phyloP scores from a whole-genome alignment of 2,797 vertebrate genomes.

The Pseudotriccus pelzelni region DNA sequence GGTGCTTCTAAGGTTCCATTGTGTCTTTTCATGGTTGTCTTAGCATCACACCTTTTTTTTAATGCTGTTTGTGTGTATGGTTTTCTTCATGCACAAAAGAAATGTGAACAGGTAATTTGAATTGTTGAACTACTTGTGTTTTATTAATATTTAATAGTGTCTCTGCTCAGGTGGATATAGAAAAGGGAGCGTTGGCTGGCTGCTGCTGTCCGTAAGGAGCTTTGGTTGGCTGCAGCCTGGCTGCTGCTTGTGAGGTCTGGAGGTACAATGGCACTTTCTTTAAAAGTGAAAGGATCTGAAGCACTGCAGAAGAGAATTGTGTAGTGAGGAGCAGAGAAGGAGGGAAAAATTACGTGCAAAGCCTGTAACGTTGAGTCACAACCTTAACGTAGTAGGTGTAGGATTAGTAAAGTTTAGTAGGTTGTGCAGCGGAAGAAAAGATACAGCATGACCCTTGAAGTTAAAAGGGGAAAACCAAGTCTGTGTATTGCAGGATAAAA shows the following conservation, averaged over 20 bases:
- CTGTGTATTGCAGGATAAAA: background rate
- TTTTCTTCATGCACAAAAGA: constrained; percentile 5
- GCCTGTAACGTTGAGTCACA: background rate
- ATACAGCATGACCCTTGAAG: background rate
- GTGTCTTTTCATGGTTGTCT: background rate
- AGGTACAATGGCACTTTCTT: constrained; percentile 52
- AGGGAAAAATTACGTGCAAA: background rate
- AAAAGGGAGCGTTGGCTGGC: constrained; percentile 57
- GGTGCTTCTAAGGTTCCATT: background rate
- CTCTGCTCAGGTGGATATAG: constrained; percentile 60
- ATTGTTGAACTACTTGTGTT: constrained; percentile 50
- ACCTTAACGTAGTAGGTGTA: background rate
- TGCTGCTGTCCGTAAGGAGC: constrained; percentile 54
- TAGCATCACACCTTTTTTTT: background rate
- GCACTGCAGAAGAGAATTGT: background rate
- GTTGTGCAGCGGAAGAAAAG: background rate
- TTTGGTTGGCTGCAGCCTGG: constrained; percentile 56
- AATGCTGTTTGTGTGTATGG: background rate
- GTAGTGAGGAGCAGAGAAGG: background rate
- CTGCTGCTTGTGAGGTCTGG: constrained; percentile 53
- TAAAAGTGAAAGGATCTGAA: constrained; percentile 43
- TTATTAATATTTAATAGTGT: constrained; percentile 54
- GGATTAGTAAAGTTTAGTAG: background rate
- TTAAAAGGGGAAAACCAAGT: background rate
- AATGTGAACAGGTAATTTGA: constrained; percentile 37